phyloP scores from a whole-genome alignment of 1,140 invertebrate species.

The Drosophila novamexicana region DNA sequence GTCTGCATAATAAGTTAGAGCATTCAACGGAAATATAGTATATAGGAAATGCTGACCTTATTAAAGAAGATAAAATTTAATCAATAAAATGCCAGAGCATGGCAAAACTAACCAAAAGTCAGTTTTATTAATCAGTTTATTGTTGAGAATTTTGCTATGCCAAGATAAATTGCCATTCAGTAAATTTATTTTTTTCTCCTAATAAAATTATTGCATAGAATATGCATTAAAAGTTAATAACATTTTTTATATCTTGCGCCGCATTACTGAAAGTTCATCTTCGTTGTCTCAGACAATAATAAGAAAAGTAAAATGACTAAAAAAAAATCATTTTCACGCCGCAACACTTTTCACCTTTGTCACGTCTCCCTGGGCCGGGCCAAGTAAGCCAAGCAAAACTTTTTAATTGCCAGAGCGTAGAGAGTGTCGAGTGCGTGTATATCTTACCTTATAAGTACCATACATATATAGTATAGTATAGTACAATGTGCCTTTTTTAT shows the following conservation, averaged over 20 bases:
- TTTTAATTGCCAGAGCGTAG: slow-evolving; percentile 62
- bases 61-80: background rate
- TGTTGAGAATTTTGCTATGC: background rate
- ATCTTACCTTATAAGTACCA: slow-evolving; percentile 24
- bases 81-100: slow-evolving; percentile 12
- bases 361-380: slow-evolving; percentile 42
- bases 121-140: slow-evolving; percentile 10
- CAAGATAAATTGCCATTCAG: slow-evolving; percentile 6
- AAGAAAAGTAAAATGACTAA: slow-evolving; percentile 11
- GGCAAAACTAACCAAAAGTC: background rate
- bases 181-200: background rate
- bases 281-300: background rate
- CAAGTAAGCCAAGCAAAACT: slow-evolving; percentile 55
- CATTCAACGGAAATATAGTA: background rate
- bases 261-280: slow-evolving; percentile 23
- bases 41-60: slow-evolving; percentile 3
- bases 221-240: background rate
- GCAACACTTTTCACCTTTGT: slow-evolving; percentile 66
- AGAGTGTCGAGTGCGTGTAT: slow-evolving; percentile 36
- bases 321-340: slow-evolving; percentile 22
- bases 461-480: slow-evolving; percentile 30
- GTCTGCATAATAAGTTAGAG: background rate
- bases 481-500: slow-evolving; percentile 53
- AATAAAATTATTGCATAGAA: background rate
- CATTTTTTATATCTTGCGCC: background rate